Base-by-base conservation (phyloP, 2,113 vertebrate species). In the Nymphicus hollandicus region DNA sequence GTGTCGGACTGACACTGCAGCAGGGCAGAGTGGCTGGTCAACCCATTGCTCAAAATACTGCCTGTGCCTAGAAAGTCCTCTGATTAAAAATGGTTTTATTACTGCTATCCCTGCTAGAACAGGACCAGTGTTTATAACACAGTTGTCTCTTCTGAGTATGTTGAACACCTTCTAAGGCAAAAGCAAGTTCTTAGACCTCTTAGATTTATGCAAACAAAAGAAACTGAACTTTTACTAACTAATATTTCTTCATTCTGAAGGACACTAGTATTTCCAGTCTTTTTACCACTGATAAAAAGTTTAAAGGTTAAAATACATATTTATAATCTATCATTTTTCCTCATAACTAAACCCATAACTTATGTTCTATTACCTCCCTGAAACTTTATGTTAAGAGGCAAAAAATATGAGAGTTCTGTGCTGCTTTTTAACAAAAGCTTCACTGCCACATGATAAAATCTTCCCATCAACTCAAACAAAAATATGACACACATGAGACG, bases 401-500 rank as follows among this genome's bases (percentile, higher is more conserved):
- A 88, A 80, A 90, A 17, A 31, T 0, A 66, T 16, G 2, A 35
- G 31, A 60, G 28, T 13, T 93, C 35, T n/a, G 25, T 25, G 37
- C 15, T 80, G 25, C n/a, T 77, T 85, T 76, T 82, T 66, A 29
- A 71, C 47, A 56, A 90, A 80, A 85, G 18, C 9, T 66, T 73
- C 49, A 77, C 39, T 86, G 56, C 25, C 61, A 5, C 0, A 1
- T 17, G 53, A 63, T 31, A 88, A 93, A 94, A 63, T 33, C 18
- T 60, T 79, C 47, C 47, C 77, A 91, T 69, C 83, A 84, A 63
- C 33, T 92, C 80, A 91, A 77, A 93, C 58, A 89, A 93, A 88
- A 68, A 55, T 52, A 68, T 81, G 69, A 93, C 77, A 92, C 25
- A 53, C 8, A 33, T 47, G 73, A 82, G 52, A 82, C 72, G 68